A percentile compares a stretch with the other conserved stretches of the same genome.
Evolutionary conservation across 2,797 vertebrate genomes (phyloP).

Genomic region (Cheirogaleus major): DNA sequence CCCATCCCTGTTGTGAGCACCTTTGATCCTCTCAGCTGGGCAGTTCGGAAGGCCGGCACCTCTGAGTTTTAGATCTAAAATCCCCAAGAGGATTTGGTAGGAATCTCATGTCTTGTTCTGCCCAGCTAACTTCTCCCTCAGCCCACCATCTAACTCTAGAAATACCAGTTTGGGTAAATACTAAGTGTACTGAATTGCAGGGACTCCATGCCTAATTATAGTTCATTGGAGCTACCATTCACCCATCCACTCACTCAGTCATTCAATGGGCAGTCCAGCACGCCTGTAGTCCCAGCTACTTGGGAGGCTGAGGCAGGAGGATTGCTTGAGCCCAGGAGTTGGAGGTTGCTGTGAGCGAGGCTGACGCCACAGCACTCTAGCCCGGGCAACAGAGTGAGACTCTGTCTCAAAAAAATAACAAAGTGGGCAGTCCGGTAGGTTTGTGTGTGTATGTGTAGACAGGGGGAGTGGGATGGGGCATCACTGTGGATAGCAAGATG

Average conservation of each 20-base stretch:
- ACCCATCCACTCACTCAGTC: neutral
- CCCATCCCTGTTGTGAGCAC: neutral
- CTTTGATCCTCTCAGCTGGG: neutral
- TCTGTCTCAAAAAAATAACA: too few relatives aligned
- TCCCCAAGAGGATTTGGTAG: neutral
- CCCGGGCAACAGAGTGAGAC: too few relatives aligned
- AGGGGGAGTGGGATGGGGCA: neutral
- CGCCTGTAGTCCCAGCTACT: too few relatives aligned
- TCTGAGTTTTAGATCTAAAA: neutral
- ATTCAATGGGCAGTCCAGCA: neutral
- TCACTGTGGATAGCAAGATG: neutral
- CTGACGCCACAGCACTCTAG: too few relatives aligned
- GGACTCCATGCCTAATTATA: neutral
- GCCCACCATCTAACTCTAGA: neutral
- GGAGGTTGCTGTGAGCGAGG: too few relatives aligned
- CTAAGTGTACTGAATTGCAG: neutral
- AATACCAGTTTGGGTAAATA: neutral
- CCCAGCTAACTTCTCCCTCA: neutral
- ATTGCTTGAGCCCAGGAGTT: too few relatives aligned
- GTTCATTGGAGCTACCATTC: neutral
- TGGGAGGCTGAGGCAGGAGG: too few relatives aligned
- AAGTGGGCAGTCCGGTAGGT: neutral
- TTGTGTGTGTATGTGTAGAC: neutral
- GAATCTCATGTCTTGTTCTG: neutral
- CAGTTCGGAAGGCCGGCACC: neutral